Percentiles rank a stretch among this genome's conserved stretches.
These are phyloP conservation scores for Aproaerema taeniolella DNA, from an alignment of 2,888 invertebrate species.

Conservation along the genomic window DNA sequence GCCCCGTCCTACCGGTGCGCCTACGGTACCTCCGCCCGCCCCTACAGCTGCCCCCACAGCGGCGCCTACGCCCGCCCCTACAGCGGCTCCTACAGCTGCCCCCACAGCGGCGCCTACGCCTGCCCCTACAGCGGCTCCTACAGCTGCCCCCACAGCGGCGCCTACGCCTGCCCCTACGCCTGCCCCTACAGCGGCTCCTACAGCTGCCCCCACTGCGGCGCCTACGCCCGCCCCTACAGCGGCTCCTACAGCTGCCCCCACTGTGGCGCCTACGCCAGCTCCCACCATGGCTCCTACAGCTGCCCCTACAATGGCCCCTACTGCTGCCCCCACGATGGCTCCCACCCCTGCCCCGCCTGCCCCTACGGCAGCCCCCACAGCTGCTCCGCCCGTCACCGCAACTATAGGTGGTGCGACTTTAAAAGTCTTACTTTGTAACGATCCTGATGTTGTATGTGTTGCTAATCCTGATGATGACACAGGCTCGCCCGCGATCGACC, in stretches of 20 bases:
- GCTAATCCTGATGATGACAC: conserved; percentile 59
- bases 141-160: conserved; percentile 21
- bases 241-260: conserved; percentile 31
- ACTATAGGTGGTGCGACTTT: conserved; percentile 46
- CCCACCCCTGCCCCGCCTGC: conserved; percentile 16
- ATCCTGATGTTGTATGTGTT: conserved; percentile 61
- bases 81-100: conserved; percentile 21
- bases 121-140: conserved; percentile 23
- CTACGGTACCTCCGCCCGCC: conserved; percentile 8
- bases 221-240: conserved; percentile 59
- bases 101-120: conserved; percentile 20
- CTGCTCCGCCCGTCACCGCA: conserved; percentile 20
- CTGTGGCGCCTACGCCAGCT: conserved; percentile 29
- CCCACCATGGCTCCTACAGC: conserved; percentile 21
- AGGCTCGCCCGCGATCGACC: conserved; percentile 66
- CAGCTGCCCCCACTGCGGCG: conserved; percentile 27
- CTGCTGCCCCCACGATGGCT: conserved; percentile 3
- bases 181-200: conserved; percentile 21
- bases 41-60: conserved; percentile 21
- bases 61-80: no score
- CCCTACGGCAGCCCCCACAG: conserved; percentile 21
- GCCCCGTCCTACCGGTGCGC: conserved; percentile 27
- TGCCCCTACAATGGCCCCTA: conserved; percentile 23
- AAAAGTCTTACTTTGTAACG: conserved; percentile 58
- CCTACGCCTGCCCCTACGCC: conserved; percentile 13